Percentiles rank a stretch among this genome's conserved stretches.
Conservation (phyloP, 2,888 invertebrate species). For the Agonopterix heracliana region DNA sequence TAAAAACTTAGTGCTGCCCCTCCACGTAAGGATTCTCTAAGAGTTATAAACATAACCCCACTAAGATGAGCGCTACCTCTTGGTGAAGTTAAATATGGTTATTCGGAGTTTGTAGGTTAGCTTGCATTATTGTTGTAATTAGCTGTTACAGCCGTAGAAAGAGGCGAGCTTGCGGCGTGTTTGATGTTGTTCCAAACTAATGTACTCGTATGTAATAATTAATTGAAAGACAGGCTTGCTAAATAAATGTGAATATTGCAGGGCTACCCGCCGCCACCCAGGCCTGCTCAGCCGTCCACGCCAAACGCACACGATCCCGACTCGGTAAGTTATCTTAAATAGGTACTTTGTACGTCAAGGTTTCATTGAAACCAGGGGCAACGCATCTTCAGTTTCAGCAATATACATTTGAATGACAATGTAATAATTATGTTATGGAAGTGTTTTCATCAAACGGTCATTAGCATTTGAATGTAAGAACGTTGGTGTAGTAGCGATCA, state of each 20-base stretch:
- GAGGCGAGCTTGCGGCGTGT: too few species aligned
- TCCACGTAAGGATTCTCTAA: too few species aligned
- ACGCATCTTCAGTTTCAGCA: neutral
- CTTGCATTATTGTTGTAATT: too few species aligned
- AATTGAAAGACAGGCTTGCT: too few species aligned
- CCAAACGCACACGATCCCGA: conserved; percentile 87
- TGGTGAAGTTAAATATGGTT: too few species aligned
- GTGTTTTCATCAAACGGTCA: conserved; percentile 10
- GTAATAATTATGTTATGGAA: conserved; percentile 5
- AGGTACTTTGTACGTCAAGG: neutral
- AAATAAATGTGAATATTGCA: conserved; percentile 31
- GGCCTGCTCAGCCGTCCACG: conserved; percentile 85
- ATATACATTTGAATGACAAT: conserved; percentile 5
- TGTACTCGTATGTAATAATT: too few species aligned
- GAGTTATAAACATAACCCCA: too few species aligned
- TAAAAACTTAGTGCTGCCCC: too few species aligned
- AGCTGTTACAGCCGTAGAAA: too few species aligned
- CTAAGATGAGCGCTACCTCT: too few species aligned
- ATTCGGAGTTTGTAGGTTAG: too few species aligned
- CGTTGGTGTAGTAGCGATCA: conserved; percentile 6
- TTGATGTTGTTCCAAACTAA: too few species aligned
- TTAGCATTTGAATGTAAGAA: conserved; percentile 19
- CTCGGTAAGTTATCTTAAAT: conserved; percentile 75
- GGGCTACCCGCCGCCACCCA: conserved; percentile 82
- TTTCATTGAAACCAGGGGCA: neutral